Conservation (phyloP, 2,888 invertebrate species). For the Eubasilissa splendida region DNA sequence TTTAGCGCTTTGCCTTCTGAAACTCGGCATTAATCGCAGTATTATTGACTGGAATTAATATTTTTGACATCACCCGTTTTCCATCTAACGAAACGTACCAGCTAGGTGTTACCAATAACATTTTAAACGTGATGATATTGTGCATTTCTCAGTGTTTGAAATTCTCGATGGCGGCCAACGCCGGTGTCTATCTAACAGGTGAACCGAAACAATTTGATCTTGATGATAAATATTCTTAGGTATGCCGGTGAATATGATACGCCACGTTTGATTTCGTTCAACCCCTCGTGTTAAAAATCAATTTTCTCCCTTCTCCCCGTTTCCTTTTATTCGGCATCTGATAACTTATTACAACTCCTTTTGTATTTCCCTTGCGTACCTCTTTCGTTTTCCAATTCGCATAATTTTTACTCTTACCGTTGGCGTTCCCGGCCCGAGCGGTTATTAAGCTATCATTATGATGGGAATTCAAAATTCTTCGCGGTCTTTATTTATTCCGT, state of each 20-base stretch:
- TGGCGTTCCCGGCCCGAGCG: constrained; percentile 5
- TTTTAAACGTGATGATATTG: no score
- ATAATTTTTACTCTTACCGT: constrained; percentile 24
- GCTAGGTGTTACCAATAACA: no score
- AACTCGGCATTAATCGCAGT: no score
- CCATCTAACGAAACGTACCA: no score
- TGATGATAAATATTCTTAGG: no score
- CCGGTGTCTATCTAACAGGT: no score
- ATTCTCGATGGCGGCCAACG: no score
- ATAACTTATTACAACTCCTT: constrained; percentile 56
- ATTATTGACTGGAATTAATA: no score
- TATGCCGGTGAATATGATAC: not conserved
- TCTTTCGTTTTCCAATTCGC: constrained; percentile 29
- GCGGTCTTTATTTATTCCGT: constrained; percentile 26
- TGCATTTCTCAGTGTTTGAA: no score
- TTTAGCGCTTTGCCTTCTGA: no score
- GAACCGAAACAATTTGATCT: no score
- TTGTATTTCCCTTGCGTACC: constrained; percentile 51
- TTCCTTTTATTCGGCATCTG: constrained; percentile 22
- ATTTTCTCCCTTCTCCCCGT: constrained; percentile 17
- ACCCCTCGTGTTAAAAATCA: constrained; percentile 34
- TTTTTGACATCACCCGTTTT: no score
- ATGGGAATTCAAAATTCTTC: constrained; percentile 29
- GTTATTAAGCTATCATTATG: constrained; percentile 37
- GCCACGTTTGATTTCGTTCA: constrained; percentile 3